phyloP scores from a whole-genome alignment of 2,113 vertebrate genomes.

The Brachypodius melanocephalos region DNA sequence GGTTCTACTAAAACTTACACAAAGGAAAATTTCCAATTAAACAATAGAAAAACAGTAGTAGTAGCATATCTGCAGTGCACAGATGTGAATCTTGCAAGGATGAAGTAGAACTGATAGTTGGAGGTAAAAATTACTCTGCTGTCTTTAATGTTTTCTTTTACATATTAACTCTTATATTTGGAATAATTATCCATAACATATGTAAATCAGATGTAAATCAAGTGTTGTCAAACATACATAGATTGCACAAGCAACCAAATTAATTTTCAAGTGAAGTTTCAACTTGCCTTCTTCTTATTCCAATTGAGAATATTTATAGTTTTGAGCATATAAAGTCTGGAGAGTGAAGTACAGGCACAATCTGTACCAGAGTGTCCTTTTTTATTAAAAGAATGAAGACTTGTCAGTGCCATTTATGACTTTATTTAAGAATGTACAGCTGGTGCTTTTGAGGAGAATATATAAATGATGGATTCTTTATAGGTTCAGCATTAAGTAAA shows the following conservation, averaged over 20 bases:
- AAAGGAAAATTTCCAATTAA: neutral
- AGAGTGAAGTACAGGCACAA: slow-evolving; percentile 37
- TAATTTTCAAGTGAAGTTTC: slow-evolving; percentile 43
- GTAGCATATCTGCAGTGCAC: neutral
- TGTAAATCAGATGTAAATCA: slow-evolving; percentile 57
- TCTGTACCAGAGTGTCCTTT: slow-evolving; percentile 22
- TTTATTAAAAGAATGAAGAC: slow-evolving; percentile 59
- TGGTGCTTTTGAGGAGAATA: slow-evolving; percentile 61
- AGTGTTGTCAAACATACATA: neutral
- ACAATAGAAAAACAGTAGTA: neutral
- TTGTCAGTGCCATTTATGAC: slow-evolving; percentile 62
- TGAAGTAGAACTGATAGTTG: neutral
- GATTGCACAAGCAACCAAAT: slow-evolving; percentile 37
- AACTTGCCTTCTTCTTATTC: slow-evolving; percentile 29
- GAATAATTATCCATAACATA: slow-evolving; percentile 29
- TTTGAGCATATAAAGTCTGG: slow-evolving; percentile 26
- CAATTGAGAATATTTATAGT: slow-evolving; percentile 40
- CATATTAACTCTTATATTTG: neutral
- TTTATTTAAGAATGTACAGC: slow-evolving; percentile 63
- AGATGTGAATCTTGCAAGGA: neutral
- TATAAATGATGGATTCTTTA: slow-evolving; percentile 55
- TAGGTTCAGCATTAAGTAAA: slow-evolving; percentile 52
- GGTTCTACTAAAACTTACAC: neutral
- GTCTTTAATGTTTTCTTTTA: neutral
- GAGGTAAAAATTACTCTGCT: neutral